phyloP scores from a whole-genome alignment of 2,113 vertebrate species.

The Brachypodius melanocephalos region DNA sequence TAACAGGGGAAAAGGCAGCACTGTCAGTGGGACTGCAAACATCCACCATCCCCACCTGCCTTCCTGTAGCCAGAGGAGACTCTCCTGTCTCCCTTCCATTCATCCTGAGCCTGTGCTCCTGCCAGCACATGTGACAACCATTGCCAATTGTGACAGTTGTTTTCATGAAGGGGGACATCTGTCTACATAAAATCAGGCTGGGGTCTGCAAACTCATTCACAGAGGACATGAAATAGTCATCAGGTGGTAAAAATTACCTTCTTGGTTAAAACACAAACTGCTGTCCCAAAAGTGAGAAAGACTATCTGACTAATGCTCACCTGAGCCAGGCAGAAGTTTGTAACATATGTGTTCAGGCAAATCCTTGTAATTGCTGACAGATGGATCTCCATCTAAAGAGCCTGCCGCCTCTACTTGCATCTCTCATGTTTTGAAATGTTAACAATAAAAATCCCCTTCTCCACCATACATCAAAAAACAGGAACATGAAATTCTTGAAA shows the following conservation, averaged over 20 bases:
- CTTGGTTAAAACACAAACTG: conserved; percentile 27
- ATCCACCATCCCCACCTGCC: background rate
- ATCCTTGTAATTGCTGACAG: background rate
- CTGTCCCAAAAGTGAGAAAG: background rate
- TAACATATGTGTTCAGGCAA: background rate
- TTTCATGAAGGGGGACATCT: conserved; percentile 55
- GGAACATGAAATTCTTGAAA: background rate
- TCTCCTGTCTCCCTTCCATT: background rate
- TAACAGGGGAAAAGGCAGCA: background rate
- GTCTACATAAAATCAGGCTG: conserved; percentile 36
- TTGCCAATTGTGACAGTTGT: conserved; percentile 50
- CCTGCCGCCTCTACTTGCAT: background rate
- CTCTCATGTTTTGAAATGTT: background rate
- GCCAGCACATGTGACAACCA: background rate
- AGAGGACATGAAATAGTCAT: conserved; percentile 33
- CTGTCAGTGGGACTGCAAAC: background rate
- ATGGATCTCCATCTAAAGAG: background rate
- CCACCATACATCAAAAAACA: background rate
- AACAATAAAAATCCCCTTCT: background rate
- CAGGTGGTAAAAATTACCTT: conserved; percentile 44
- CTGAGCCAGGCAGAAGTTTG: background rate
- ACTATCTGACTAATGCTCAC: background rate
- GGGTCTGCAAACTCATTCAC: conserved; percentile 18
- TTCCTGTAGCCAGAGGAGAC: background rate
- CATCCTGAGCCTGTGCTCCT: background rate